A percentile compares a stretch with the other conserved stretches of the same genome.
These are phyloP conservation scores for Nemotelus nigrinus DNA, from an alignment of 2,888 invertebrate species.

Conservation along the genomic window DNA sequence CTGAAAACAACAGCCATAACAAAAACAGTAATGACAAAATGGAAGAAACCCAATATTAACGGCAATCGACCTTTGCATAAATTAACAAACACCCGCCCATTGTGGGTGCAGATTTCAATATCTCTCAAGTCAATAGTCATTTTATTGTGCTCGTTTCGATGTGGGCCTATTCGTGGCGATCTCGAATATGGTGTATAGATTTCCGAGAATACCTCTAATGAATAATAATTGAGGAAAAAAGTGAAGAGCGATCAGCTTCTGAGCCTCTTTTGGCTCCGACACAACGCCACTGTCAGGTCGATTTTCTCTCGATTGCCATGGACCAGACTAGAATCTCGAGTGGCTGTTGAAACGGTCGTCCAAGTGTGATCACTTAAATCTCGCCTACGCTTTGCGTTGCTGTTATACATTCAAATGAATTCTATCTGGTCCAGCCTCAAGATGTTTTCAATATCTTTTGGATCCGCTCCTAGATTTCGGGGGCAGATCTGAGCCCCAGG, in stretches of 20 bases:
- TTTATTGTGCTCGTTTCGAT: slow-evolving; percentile 3
- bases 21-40: slow-evolving; percentile 34
- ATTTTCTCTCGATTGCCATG: slow-evolving; percentile 27
- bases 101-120: background rate
- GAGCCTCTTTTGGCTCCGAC: background rate
- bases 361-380: slow-evolving; percentile 44
- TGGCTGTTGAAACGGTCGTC: slow-evolving; percentile 26
- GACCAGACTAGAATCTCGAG: slow-evolving; percentile 28
- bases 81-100: slow-evolving; percentile 29
- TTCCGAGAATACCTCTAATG: slow-evolving; percentile 43
- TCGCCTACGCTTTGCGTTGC: slow-evolving; percentile 29
- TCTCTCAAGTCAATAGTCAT: background rate
- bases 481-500: background rate
- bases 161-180: background rate
- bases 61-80: slow-evolving; percentile 40
- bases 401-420: slow-evolving; percentile 3
- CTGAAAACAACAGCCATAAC: too few species aligned
- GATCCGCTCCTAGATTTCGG: slow-evolving; percentile 7
- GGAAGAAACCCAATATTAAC: slow-evolving; percentile 3
- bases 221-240: slow-evolving; percentile 38
- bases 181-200: slow-evolving; percentile 36
- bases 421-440: slow-evolving; percentile 31
- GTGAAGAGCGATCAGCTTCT: slow-evolving; percentile 39
- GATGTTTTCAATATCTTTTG: slow-evolving; percentile 29
- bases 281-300: slow-evolving; percentile 30